These are phyloP conservation scores for Chamaea fasciata DNA, from an alignment of 2,113 vertebrate genomes.

Conservation along the genomic window DNA sequence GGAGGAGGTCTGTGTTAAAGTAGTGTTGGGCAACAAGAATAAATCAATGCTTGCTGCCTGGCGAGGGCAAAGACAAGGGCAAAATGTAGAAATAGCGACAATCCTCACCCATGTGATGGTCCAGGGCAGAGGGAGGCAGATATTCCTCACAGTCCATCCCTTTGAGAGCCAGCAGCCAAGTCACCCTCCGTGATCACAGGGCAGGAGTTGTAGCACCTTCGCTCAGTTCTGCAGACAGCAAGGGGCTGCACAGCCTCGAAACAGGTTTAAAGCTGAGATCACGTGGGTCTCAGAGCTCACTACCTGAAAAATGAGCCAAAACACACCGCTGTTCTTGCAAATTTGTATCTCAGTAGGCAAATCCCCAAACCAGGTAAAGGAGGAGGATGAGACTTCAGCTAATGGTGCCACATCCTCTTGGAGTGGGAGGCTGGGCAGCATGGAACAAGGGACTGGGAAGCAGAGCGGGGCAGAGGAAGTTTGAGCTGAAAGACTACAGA, in stretches of 20 bases:
- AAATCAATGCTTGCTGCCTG: not conserved
- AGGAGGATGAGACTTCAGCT: not conserved
- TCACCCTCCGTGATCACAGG: fast-evolving
- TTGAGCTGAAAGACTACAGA: not conserved
- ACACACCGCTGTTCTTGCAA: not conserved
- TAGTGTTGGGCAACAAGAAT: not conserved
- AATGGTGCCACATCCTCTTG: not conserved
- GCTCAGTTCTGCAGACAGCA: not conserved
- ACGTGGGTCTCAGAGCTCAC: not conserved
- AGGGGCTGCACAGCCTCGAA: not conserved
- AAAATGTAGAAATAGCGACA: not conserved
- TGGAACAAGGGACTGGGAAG: fast-evolving
- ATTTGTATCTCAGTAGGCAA: not conserved
- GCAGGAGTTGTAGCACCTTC: not conserved
- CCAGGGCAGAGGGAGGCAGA: not conserved
- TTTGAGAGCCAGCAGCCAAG: not conserved
- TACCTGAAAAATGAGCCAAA: not conserved
- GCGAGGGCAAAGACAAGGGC: not conserved
- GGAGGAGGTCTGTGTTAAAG: not conserved
- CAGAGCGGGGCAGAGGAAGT: not conserved
- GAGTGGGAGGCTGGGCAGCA: not conserved
- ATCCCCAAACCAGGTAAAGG: not conserved
- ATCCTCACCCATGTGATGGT: not conserved
- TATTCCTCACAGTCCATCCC: not conserved
- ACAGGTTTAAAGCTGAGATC: not conserved